Conservation (phyloP, 2,888 invertebrate genomes). For the Plagodis pulveraria region DNA sequence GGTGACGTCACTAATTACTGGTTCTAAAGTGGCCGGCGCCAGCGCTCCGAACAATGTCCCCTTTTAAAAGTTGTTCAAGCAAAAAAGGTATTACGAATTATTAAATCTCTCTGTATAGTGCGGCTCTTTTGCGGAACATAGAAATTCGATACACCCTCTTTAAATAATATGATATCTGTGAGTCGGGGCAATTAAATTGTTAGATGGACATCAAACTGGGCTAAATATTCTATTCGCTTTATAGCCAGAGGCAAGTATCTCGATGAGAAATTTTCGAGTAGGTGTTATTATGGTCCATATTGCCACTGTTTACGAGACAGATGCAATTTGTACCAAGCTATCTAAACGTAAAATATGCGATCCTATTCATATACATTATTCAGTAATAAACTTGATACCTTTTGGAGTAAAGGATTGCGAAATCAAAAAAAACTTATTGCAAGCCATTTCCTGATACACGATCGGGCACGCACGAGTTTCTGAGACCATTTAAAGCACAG, state of each 20-base stretch:
- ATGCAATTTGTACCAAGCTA: constrained; percentile 18
- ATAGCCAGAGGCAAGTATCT: constrained; percentile 21
- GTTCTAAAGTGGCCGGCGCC: constrained; percentile 34
- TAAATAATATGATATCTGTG: constrained; percentile 29
- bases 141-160: constrained; percentile 33
- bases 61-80: constrained; percentile 34
- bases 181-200: constrained; percentile 29
- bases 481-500: constrained; percentile 12
- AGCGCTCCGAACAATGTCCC: constrained; percentile 31
- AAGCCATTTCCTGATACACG: constrained; percentile 10
- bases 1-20: constrained; percentile 37
- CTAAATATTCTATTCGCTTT: constrained; percentile 21
- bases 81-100: constrained; percentile 37
- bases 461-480: constrained; percentile 5
- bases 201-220: constrained; percentile 24
- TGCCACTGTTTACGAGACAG: constrained; percentile 29
- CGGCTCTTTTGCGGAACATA: constrained; percentile 28
- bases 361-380: background rate
- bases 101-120: constrained; percentile 22
- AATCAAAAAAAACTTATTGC: constrained; percentile 15
- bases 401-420: constrained; percentile 21
- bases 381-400: constrained; percentile 4
- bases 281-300: constrained; percentile 25
- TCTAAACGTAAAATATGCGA: constrained; percentile 12
- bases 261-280: constrained; percentile 26